Percentiles rank a stretch among this genome's conserved stretches.
Evolutionary conservation across 2,888 invertebrate species (phyloP).

Genomic region (Herminia tarsipennalis): DNA sequence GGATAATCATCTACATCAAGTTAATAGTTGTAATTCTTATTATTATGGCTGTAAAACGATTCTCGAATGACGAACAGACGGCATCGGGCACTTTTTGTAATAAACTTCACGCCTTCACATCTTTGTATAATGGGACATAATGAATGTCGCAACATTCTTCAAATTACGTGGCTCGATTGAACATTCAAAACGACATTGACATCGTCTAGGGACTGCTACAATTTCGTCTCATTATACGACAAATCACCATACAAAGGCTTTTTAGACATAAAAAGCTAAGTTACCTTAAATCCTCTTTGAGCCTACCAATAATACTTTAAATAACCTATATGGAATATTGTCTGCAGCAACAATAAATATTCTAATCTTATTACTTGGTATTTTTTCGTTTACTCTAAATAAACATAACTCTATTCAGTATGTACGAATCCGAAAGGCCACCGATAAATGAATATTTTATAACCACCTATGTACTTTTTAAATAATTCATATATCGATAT

Average conservation of each 20-base stretch:
- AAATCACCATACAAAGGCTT: conserved; percentile 47
- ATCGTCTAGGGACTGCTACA: conserved; percentile 6
- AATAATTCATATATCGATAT: conserved; percentile 61
- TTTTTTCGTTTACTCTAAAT: conserved; percentile 15
- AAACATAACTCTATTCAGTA: conserved; percentile 17
- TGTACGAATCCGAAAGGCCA: conserved; percentile 30
- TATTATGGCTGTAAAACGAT: conserved; percentile 50
- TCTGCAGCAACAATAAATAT: too few species aligned
- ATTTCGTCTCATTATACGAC: conserved; percentile 41
- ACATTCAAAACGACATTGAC: conserved; percentile 15
- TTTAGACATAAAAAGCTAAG: conserved; percentile 35
- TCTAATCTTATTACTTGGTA: conserved; percentile 6
- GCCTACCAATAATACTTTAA: too few species aligned
- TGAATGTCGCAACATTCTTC: conserved; percentile 46
- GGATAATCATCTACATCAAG: conserved; percentile 31
- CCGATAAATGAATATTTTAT: conserved; percentile 52
- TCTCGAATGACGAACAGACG: conserved; percentile 39
- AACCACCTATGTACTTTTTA: conserved; percentile 43
- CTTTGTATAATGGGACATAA: conserved; percentile 48
- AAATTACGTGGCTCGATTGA: conserved; percentile 18
- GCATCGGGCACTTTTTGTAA: conserved; percentile 39
- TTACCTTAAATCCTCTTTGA: conserved; percentile 30
- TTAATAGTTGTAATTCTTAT: conserved; percentile 51
- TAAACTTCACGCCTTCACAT: conserved; percentile 49
- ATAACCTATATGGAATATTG: too few species aligned